Base-by-base conservation (phyloP, 2,113 vertebrate genomes). In the Ammodramus savannarum region DNA sequence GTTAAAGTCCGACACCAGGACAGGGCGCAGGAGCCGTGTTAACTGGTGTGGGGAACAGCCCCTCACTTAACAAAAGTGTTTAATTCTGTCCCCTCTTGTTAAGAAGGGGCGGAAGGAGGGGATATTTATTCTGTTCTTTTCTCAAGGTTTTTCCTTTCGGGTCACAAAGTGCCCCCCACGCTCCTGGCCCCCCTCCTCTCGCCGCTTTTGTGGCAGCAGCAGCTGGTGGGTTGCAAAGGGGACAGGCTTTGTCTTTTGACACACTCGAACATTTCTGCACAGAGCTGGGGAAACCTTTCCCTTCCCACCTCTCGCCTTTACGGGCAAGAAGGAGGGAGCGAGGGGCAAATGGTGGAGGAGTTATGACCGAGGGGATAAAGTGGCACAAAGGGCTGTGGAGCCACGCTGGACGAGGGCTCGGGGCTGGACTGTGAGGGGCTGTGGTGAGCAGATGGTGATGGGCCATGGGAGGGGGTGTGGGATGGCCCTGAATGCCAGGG, bases 181-280 rank as follows among this genome's bases (percentile, higher is more conserved):
- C 93, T 95, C 96, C 94, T 4, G 5, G 51, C 81, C 90, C 95
- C 87, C 84, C 92, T 92, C 49, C 87, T 90, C 82, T 95, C 81
- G 57, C 89, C 0, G 88, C 95, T 93, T 97, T 97, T 97, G 94
- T 97, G 96, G 92, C 93, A 93, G 91, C 92, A 90, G 96, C 97
- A 97, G 97, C 97, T 98, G 97, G 96, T 97, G 94, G 96, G 96
- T 96, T 94, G 96, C 87, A 89, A 95, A 96, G 88, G 95, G 95
- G 90, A 68, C 89, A 74, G 77, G 46, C 96, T 96, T 97, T 97
- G 95, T 97, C 94, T 95, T 82, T 83, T 86, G 96, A 95, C 97
- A 97, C 95, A 97, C 95, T 97, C 31, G 91, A 95, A 95, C 95
- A 97, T 97, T 97, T 94, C 96, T 97, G 93, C 84, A 86, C 79